Evolutionary conservation across 1,140 invertebrate species (phyloP).

Genomic region (Cepaea nemoralis): DNA sequence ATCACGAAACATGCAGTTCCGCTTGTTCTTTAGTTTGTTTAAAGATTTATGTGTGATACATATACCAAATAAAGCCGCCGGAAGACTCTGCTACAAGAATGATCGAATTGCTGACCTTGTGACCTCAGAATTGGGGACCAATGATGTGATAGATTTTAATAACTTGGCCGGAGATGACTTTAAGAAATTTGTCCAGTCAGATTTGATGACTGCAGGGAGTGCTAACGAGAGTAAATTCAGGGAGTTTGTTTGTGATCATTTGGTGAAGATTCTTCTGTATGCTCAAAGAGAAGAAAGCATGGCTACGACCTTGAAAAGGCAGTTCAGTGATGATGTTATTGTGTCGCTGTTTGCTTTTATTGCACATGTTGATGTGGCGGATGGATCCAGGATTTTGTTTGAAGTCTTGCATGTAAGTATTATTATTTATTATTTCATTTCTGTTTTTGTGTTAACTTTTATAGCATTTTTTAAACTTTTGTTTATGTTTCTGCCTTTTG

Average conservation of each 20-base stretch:
- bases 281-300: neutral
- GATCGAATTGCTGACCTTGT: neutral
- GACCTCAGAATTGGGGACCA: neutral
- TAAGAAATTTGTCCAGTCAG: neutral
- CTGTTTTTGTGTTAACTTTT: no score
- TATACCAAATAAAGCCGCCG: neutral
- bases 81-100: neutral
- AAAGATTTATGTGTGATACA: slow-evolving; percentile 27
- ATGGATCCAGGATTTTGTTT: neutral
- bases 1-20: no score
- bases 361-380: neutral
- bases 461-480: no score
- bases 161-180: neutral
- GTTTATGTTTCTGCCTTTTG: no score
- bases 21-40: slow-evolving; percentile 20
- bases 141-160: neutral
- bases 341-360: neutral
- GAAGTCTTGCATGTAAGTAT: slow-evolving; percentile 5
- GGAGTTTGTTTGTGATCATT: slow-evolving; percentile 1
- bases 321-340: slow-evolving; percentile 9
- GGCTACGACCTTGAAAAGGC: no score
- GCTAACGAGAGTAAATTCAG: neutral
- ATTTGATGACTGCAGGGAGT: neutral
- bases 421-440: neutral
- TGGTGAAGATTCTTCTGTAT: neutral